Evolutionary conservation across 1,140 invertebrate species (phyloP).

Genomic region (Galleria mellonella): DNA sequence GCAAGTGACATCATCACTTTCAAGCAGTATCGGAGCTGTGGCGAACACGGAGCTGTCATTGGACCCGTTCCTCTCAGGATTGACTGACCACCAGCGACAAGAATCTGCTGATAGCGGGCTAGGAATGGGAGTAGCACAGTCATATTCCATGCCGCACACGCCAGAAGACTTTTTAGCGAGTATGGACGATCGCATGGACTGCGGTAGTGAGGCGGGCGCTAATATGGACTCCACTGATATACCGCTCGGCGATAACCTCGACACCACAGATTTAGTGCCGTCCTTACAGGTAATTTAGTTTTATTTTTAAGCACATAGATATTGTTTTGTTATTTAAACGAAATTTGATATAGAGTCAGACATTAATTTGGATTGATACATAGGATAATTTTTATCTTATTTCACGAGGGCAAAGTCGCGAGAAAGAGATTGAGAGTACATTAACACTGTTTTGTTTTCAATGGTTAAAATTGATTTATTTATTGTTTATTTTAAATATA

Average conservation of each 20-base stretch:
- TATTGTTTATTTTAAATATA: too few relatives aligned
- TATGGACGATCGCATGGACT: constrained; percentile 92
- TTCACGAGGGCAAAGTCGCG: too few relatives aligned
- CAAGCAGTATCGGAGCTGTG: constrained; percentile 72
- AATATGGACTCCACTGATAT: constrained; percentile 62
- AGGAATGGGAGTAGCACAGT: constrained; percentile 83
- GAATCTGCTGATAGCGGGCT: constrained; percentile 95
- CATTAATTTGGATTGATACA: too few relatives aligned
- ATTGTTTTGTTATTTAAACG: neutral
- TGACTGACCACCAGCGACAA: constrained; percentile 91
- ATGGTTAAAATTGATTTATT: too few relatives aligned
- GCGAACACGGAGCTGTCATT: constrained; percentile 71
- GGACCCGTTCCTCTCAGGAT: constrained; percentile 87
- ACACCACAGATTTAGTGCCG: constrained; percentile 92
- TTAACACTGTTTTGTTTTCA: too few relatives aligned
- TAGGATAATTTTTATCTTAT: too few relatives aligned
- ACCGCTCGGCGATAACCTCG: constrained; percentile 74
- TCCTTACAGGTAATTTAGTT: constrained; percentile 82
- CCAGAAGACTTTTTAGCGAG: constrained; percentile 93
- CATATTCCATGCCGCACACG: constrained; percentile 91
- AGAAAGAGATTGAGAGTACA: too few relatives aligned
- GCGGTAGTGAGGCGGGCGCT: constrained; percentile 78
- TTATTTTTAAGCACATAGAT: too few relatives aligned
- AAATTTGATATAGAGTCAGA: too few relatives aligned
- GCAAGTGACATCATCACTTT: constrained; percentile 66